These are phyloP conservation scores for Nansenia antarctica DNA, from an alignment of 2,113 vertebrate species.

Conservation along the genomic window DNA sequence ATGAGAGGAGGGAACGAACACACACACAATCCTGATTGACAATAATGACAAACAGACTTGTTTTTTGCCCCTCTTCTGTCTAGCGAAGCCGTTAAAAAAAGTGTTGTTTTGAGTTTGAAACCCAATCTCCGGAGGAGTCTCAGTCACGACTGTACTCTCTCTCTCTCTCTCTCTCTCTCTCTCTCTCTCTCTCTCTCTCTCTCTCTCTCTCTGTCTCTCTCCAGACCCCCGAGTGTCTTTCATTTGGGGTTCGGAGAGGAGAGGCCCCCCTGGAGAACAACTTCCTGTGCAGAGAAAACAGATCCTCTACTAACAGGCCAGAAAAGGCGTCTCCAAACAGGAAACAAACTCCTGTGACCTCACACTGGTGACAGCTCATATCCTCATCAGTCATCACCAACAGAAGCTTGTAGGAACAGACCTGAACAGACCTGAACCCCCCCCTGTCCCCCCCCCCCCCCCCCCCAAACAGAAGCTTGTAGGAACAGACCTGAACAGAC, in stretches of 20 bases:
- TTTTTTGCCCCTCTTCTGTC: conserved; percentile 13
- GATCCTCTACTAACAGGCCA: background rate
- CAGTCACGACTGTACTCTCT: conserved; percentile 23
- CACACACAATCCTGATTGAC: background rate
- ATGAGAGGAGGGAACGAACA: background rate
- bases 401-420: conserved; percentile 36
- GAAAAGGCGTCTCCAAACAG: conserved; percentile 29
- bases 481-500: too few species aligned
- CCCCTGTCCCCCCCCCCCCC: background rate
- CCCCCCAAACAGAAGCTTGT: background rate
- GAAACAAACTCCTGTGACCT: conserved; percentile 22
- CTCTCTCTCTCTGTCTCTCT: background rate
- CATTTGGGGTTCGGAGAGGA: conserved; percentile 29
- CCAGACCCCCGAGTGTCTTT: conserved; percentile 33
- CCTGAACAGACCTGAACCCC: background rate
- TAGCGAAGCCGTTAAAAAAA: too few species aligned
- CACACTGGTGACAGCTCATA: conserved; percentile 46
- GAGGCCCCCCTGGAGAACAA: background rate
- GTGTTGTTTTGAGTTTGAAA: conserved; percentile 13
- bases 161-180: conserved; percentile 20
- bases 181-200: conserved; percentile 6
- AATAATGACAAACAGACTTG: conserved; percentile 32
- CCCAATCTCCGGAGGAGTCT: conserved; percentile 15
- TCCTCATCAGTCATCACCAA: conserved; percentile 52
- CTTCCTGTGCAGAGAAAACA: background rate